These are phyloP conservation scores for Hemichromis elongatus DNA, from an alignment of 2,113 vertebrate species.

Conservation along the genomic window DNA sequence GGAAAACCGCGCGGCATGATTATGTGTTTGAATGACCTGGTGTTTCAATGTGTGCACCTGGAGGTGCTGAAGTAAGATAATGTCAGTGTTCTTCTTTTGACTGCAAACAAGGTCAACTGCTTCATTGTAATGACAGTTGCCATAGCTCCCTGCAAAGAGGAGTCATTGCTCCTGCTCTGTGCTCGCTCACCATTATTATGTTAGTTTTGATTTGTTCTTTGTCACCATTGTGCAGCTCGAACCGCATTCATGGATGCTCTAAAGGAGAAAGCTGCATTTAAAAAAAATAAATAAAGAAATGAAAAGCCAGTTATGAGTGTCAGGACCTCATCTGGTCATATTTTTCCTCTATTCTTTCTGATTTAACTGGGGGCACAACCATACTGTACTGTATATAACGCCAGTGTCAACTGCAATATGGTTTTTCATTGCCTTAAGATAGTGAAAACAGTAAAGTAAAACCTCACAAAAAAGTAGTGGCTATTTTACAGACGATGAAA, in stretches of 20 bases:
- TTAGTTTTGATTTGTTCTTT: neutral
- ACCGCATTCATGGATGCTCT: neutral
- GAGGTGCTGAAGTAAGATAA: constrained; percentile 2
- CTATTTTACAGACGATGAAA: neutral
- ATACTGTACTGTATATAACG: neutral
- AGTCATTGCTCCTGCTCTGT: neutral
- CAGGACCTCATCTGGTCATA: neutral
- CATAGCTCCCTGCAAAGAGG: constrained; percentile 45
- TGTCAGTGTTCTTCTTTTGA: constrained; percentile 6
- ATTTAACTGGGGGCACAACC: neutral
- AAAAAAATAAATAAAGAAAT: neutral
- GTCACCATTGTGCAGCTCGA: neutral
- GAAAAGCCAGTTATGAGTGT: neutral
- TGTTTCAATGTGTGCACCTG: neutral
- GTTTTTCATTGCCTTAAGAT: neutral
- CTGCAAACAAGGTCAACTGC: constrained; percentile 48
- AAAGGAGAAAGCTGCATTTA: neutral
- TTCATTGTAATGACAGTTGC: constrained; percentile 40
- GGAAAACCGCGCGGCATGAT: neutral
- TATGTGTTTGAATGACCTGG: neutral
- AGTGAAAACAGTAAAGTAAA: neutral
- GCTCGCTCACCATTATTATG: neutral
- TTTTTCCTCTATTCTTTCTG: neutral
- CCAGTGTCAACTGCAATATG: neutral
- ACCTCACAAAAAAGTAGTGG: neutral